Base-by-base conservation (phyloP, 2,888 invertebrate genomes). In the Masnerella sp. region DNA sequence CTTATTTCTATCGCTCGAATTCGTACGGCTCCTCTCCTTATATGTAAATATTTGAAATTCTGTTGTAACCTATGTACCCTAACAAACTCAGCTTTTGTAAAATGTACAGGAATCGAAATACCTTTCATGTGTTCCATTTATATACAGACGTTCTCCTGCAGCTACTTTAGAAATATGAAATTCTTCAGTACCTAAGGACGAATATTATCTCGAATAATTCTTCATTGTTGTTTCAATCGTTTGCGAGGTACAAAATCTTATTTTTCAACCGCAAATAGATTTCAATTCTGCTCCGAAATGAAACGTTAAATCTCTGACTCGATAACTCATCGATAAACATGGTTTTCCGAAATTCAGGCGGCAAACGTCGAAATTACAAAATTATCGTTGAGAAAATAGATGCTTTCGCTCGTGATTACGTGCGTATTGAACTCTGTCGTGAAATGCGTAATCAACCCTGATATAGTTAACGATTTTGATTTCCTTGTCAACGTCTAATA, bases 141-240 rank as follows among this genome's bases (percentile, higher is more conserved):
- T 43, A 56, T 59, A 20, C 47, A 59, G 28, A 59, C n/a, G 32
- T 17, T 36, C 32, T 34, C 11, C 20, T 36, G 15, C 11, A 7
- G 1, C 49, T 61, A 64, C 18, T 43, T 34, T 52, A 64, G 47
- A 52, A 52, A 49, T 52, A 52, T 36, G 32, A 43, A 52, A 64
- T 64, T 43, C 17, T 43, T 64, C 51, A 36, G 18, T 52, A 43
- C 42, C 52, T 64, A 64, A 51, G 51, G 62, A 59, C 58, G 43
- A 58, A 38, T 47, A 28, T 34, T 47, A 45, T 32, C 34, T 62
- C 25, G 43, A 42, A 62, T 42, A 51, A 51, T 61, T 28, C 20
- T n/a, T 9, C 36, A 32, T 20, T 47, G 1, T 36, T 36, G 36
- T 38, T n/a, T 22, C 8, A 12, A 30, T 15, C 40, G 9, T 38